Evolutionary conservation across 2,888 invertebrate species (phyloP).

Genomic region (Lasioglossum marginatum): DNA sequence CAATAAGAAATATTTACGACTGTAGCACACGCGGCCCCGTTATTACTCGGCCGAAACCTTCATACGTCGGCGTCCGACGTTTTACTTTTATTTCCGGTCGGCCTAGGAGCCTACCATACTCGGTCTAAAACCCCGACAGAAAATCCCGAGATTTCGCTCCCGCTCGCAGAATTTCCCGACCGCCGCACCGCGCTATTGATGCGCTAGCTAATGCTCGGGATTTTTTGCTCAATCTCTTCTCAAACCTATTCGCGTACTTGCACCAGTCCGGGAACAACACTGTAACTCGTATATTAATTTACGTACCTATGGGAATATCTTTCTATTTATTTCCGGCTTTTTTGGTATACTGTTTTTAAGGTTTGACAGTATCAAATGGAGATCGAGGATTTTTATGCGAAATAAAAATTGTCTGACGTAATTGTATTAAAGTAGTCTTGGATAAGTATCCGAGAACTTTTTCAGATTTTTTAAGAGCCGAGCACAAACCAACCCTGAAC

Average conservation of each 20-base stretch:
- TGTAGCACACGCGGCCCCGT: slow-evolving; percentile 53
- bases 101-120: slow-evolving; percentile 30
- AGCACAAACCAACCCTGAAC: too few relatives aligned
- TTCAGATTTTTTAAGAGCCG: too few relatives aligned
- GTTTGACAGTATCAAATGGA: too few relatives aligned
- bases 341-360: background rate
- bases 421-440: too few relatives aligned
- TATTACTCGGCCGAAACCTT: slow-evolving; percentile 53
- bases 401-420: too few relatives aligned
- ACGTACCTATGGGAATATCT: background rate
- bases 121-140: slow-evolving; percentile 12
- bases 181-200: background rate
- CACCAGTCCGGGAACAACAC: background rate
- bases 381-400: background rate
- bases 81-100: slow-evolving; percentile 41
- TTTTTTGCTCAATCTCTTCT: background rate
- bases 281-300: background rate
- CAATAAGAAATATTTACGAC: slow-evolving; percentile 69
- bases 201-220: background rate
- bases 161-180: background rate
- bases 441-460: too few relatives aligned
- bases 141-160: slow-evolving; percentile 28
- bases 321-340: background rate
- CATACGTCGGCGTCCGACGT: slow-evolving; percentile 54
- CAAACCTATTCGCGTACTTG: background rate